phyloP scores from a whole-genome alignment of 1,140 invertebrate species.

The Dendrolimus punctatus region DNA sequence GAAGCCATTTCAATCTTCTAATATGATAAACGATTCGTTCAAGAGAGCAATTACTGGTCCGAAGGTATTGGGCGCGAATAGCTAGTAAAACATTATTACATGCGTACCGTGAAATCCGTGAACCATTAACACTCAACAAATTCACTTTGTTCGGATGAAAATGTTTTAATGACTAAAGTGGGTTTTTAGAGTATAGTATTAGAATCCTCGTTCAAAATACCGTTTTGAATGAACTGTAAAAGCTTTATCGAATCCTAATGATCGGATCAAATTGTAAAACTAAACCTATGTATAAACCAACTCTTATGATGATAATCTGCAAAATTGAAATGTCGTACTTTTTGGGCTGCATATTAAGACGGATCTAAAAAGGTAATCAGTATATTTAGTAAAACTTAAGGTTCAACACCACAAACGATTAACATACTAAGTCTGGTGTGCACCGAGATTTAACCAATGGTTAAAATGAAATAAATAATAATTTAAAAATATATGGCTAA shows the following conservation, averaged over 20 bases:
- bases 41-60: slow-evolving; percentile 34
- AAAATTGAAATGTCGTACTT: too few relatives aligned
- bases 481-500: too few relatives aligned
- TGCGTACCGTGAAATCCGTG: slow-evolving; percentile 28
- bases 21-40: slow-evolving; percentile 58
- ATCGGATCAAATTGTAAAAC: too few relatives aligned
- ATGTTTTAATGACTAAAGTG: background rate
- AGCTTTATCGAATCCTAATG: background rate
- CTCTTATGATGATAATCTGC: too few relatives aligned
- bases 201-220: slow-evolving; percentile 5
- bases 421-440: too few relatives aligned
- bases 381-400: too few relatives aligned
- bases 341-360: too few relatives aligned
- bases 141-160: slow-evolving; percentile 8
- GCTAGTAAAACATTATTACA: slow-evolving; percentile 18
- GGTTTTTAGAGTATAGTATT: background rate
- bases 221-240: slow-evolving; percentile 11
- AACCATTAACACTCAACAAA: slow-evolving; percentile 34
- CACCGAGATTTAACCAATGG: too few relatives aligned
- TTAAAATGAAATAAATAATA: too few relatives aligned
- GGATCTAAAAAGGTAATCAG: too few relatives aligned
- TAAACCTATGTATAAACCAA: too few relatives aligned
- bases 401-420: too few relatives aligned
- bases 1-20: slow-evolving; percentile 34
- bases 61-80: slow-evolving; percentile 28